Percentiles rank a stretch among this genome's conserved stretches.
Evolutionary conservation across 2,113 vertebrate species (phyloP).

Genomic region (Copsychus sechellarum): DNA sequence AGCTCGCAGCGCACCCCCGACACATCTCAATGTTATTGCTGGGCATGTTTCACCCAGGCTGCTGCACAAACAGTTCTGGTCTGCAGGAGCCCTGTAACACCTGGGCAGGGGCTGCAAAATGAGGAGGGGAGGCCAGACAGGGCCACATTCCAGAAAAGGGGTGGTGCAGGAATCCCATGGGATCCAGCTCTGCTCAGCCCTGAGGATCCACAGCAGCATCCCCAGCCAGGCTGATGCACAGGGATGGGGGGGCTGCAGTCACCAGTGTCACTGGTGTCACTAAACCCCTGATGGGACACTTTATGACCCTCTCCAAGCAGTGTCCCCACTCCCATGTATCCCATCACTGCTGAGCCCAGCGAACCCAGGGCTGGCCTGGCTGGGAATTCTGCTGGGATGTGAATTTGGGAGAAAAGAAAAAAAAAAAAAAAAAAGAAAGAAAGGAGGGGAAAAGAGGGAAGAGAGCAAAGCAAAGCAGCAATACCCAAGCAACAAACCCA

Average conservation of each 20-base stretch:
- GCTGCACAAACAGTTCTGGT: neutral
- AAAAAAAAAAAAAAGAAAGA: neutral
- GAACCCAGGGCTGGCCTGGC: neutral
- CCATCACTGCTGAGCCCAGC: accelerated
- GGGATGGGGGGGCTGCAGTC: neutral
- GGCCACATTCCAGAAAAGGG: no score
- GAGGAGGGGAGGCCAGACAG: neutral
- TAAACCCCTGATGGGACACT: neutral
- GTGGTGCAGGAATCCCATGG: neutral
- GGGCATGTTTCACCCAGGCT: neutral
- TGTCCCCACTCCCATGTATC: accelerated
- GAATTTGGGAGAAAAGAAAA: neutral
- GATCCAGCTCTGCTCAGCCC: neutral
- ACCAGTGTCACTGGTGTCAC: neutral
- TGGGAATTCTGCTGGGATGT: neutral
- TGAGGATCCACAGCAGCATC: neutral
- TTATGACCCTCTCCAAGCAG: neutral
- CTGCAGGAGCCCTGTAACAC: neutral
- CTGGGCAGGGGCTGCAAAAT: neutral
- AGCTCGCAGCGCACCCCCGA: accelerated
- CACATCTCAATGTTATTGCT: accelerated
- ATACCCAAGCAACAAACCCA: neutral
- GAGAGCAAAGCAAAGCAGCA: neutral
- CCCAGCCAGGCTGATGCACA: neutral
- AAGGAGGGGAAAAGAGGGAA: accelerated